These are phyloP conservation scores for Protaetia brevitarsis DNA, from an alignment of 1,140 invertebrate genomes.

Conservation along the genomic window DNA sequence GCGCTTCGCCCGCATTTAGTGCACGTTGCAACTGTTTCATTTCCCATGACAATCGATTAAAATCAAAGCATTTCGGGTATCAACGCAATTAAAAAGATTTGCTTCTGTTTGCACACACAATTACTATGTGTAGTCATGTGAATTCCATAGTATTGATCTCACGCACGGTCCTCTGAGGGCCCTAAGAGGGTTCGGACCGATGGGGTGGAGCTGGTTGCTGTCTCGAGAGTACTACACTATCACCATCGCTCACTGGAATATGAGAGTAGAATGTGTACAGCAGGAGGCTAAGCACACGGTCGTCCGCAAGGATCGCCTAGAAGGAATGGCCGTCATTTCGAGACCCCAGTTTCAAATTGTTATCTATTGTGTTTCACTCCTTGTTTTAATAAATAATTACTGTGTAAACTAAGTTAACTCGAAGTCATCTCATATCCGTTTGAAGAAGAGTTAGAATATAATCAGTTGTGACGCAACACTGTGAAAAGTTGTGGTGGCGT, in stretches of 20 bases:
- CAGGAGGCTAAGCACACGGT: not conserved
- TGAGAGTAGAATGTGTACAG: constrained; percentile 22
- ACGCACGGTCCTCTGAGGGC: constrained; percentile 25
- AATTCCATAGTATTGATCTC: constrained; percentile 25
- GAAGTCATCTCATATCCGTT: too few relatives aligned
- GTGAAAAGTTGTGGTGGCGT: too few relatives aligned
- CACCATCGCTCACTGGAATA: constrained; percentile 26
- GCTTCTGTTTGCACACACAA: constrained; percentile 14
- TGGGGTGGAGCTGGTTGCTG: constrained; percentile 21
- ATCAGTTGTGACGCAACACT: too few relatives aligned
- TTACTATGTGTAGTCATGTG: constrained; percentile 23
- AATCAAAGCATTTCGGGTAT: not conserved
- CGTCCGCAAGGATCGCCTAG: not conserved
- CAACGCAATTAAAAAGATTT: constrained; percentile 22
- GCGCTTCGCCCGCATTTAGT: not conserved
- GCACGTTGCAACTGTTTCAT: not conserved
- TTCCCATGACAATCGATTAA: not conserved
- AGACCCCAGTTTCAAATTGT: not conserved
- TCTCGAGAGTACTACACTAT: constrained; percentile 27
- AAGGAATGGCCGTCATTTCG: not conserved
- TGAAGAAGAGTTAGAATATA: too few relatives aligned
- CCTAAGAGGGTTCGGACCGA: constrained; percentile 27
- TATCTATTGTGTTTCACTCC: not conserved
- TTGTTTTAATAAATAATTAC: too few relatives aligned
- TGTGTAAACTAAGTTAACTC: too few relatives aligned